Percentiles rank a stretch among this genome's conserved stretches.
phyloP scores from a whole-genome alignment of 2,113 vertebrate species.

The Clarias magur region DNA sequence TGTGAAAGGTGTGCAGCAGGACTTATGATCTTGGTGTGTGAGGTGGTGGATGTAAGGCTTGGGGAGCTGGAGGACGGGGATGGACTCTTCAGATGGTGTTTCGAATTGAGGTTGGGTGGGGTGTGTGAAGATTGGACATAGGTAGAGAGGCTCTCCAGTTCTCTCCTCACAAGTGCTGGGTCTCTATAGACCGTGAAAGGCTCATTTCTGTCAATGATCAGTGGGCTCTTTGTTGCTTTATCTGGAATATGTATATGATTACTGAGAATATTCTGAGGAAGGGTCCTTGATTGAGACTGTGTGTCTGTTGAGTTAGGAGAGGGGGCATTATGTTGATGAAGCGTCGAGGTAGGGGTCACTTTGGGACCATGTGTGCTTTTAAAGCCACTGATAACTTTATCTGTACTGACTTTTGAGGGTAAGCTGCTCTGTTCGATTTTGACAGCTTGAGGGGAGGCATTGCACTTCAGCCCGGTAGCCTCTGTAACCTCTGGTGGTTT shows the following conservation, averaged over 20 bases:
- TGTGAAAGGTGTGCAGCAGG: slow-evolving; percentile 44
- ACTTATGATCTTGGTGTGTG: slow-evolving; percentile 46
- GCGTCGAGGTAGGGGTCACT: not conserved
- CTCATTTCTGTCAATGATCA: slow-evolving; percentile 87
- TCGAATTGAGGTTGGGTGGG: slow-evolving; percentile 35
- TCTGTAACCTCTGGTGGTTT: slow-evolving; percentile 66
- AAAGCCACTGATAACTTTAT: slow-evolving; percentile 59
- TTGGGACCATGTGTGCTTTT: slow-evolving; percentile 46
- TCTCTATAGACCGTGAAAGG: slow-evolving; percentile 89
- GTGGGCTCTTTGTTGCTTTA: slow-evolving; percentile 76
- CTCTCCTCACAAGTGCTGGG: slow-evolving; percentile 81
- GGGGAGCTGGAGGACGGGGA: slow-evolving; percentile 49
- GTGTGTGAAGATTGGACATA: slow-evolving; percentile 75
- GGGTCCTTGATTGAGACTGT: slow-evolving; percentile 24
- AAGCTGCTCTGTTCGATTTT: slow-evolving; percentile 73
- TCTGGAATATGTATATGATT: slow-evolving; percentile 31
- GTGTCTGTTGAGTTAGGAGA: slow-evolving; percentile 18
- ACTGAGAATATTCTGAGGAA: slow-evolving; percentile 18
- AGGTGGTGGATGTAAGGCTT: slow-evolving; percentile 28
- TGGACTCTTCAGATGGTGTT: slow-evolving; percentile 38
- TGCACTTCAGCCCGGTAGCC: slow-evolving; percentile 64
- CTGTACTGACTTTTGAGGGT: slow-evolving; percentile 67
- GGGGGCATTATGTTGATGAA: not conserved
- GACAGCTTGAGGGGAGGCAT: slow-evolving; percentile 74
- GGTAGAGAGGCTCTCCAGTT: slow-evolving; percentile 73